phyloP scores from a whole-genome alignment of 2,797 vertebrate species.

The Myotis vivesi region DNA sequence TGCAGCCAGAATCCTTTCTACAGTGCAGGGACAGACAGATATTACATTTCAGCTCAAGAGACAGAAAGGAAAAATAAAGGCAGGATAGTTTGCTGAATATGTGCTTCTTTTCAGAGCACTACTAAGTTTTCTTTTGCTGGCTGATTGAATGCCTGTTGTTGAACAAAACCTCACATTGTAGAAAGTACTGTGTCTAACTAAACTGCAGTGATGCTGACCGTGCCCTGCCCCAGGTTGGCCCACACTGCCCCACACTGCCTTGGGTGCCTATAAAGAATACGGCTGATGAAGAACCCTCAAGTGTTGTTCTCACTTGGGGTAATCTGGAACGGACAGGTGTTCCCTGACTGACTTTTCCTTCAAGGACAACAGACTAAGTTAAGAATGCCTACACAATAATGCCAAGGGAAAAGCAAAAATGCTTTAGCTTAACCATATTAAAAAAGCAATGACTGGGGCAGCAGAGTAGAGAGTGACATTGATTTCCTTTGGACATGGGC shows the following conservation, averaged over 20 bases:
- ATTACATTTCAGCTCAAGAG: constrained; percentile 15
- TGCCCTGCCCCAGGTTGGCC: background rate
- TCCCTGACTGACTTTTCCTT: background rate
- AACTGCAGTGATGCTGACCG: background rate
- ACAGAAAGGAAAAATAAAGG: background rate
- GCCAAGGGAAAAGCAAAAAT: constrained; percentile 7
- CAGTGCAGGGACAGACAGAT: background rate
- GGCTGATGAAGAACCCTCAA: background rate
- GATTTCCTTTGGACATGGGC: background rate
- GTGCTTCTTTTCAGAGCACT: background rate
- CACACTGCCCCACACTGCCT: background rate
- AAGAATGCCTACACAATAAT: background rate
- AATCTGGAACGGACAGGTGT: background rate
- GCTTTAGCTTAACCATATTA: background rate
- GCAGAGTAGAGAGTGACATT: background rate
- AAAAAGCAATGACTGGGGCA: background rate
- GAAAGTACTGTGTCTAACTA: background rate
- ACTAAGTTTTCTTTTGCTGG: background rate
- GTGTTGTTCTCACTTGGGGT: background rate
- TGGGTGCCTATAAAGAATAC: background rate
- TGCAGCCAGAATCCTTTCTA: background rate
- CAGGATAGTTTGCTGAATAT: constrained; percentile 14
- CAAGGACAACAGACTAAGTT: background rate
- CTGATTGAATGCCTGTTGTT: background rate
- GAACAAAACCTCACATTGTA: background rate